phyloP scores from a whole-genome alignment of 2,888 invertebrate genomes.

The Tinea trinotella region DNA sequence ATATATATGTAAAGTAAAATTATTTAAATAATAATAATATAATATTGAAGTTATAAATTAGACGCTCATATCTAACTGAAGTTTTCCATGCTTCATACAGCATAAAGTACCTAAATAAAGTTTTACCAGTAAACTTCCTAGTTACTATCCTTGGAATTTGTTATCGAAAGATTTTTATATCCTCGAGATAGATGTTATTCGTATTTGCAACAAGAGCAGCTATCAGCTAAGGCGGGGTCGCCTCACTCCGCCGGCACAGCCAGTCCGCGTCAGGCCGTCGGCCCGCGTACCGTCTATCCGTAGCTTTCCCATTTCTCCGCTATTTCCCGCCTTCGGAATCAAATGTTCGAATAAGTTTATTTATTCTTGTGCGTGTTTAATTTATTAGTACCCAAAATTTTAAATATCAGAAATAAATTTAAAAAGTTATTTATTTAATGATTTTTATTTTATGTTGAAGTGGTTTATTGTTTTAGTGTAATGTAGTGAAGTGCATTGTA shows the following conservation, averaged over 20 bases:
- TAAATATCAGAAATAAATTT: background rate
- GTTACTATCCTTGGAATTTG: slow-evolving; percentile 8
- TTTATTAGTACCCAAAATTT: background rate
- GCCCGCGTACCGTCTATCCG: slow-evolving; percentile 34
- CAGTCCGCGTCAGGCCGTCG: slow-evolving; percentile 54
- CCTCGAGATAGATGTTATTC: slow-evolving; percentile 26
- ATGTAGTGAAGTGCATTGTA: slow-evolving; percentile 26
- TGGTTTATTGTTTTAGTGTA: slow-evolving; percentile 18
- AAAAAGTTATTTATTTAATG: background rate
- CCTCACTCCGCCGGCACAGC: slow-evolving; percentile 55
- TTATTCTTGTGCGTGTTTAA: background rate
- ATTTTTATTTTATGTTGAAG: background rate
- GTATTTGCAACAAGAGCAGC: slow-evolving; percentile 36
- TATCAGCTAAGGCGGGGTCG: slow-evolving; percentile 53
- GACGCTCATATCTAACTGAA: background rate
- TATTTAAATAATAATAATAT: too few relatives aligned
- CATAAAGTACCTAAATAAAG: background rate
- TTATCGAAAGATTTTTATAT: slow-evolving; percentile 15
- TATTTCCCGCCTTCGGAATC: slow-evolving; percentile 24
- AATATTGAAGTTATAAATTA: too few relatives aligned
- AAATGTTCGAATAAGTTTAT: slow-evolving; percentile 1
- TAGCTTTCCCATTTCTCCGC: slow-evolving; percentile 20
- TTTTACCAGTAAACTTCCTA: background rate
- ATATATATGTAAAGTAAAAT: too few relatives aligned
- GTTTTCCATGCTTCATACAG: background rate